Conservation (phyloP, 1,140 invertebrate species). For the Mycetomoellerius zeteki region DNA sequence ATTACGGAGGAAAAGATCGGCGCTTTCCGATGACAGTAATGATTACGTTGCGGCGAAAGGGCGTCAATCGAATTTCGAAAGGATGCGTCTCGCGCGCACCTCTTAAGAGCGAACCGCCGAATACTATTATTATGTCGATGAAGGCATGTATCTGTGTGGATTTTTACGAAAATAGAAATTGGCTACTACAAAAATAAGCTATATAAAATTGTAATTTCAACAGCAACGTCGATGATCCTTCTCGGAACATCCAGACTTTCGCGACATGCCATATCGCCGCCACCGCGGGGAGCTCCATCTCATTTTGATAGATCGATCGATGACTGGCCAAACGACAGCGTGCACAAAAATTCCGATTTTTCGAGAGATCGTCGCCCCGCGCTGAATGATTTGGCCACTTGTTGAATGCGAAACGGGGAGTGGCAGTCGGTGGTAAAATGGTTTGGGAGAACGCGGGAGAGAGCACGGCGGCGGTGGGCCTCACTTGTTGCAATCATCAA, state of each 20-base stretch:
- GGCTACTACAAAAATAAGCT: slow-evolving; percentile 23
- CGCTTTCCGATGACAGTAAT: slow-evolving; percentile 77
- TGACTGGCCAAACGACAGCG: slow-evolving; percentile 65
- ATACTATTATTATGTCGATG: slow-evolving; percentile 38
- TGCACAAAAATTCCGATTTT: slow-evolving; percentile 73
- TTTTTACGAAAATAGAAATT: slow-evolving; percentile 47
- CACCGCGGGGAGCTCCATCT: background rate
- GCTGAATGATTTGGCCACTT: slow-evolving; percentile 86
- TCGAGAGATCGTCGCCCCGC: slow-evolving; percentile 69
- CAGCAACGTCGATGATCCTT: slow-evolving; percentile 6
- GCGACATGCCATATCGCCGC: background rate
- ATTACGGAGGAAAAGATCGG: slow-evolving; percentile 76
- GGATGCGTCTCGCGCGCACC: slow-evolving; percentile 16
- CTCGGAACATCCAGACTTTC: background rate
- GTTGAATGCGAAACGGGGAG: slow-evolving; percentile 82
- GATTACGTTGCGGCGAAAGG: slow-evolving; percentile 71
- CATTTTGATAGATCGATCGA: slow-evolving; percentile 66
- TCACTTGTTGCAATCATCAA: slow-evolving; percentile 86
- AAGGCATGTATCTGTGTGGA: slow-evolving; percentile 8
- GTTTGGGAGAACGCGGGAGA: slow-evolving; percentile 73
- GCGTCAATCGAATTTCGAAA: slow-evolving; percentile 72
- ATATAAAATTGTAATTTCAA: background rate
- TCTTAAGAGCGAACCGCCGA: slow-evolving; percentile 30
- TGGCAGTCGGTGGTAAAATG: slow-evolving; percentile 76
- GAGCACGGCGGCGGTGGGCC: slow-evolving; percentile 70